phyloP scores from a whole-genome alignment of 2,113 vertebrate species.

The Nannospalax galili region DNA sequence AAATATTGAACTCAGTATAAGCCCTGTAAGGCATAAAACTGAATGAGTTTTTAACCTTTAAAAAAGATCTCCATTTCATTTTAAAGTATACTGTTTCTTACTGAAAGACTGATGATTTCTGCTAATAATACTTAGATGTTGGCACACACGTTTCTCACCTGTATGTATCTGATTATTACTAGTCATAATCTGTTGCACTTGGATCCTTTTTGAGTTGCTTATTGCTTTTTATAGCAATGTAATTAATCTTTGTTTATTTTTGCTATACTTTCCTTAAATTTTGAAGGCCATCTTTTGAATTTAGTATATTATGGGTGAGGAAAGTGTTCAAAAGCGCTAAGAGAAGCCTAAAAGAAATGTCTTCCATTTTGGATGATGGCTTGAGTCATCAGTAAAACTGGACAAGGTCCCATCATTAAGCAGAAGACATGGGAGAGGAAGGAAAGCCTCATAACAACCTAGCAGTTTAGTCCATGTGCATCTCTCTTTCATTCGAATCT shows the following conservation, averaged over 20 bases:
- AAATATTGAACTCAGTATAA: too few species aligned
- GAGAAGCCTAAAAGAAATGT: not conserved
- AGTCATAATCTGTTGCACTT: too few species aligned
- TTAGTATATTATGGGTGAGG: not conserved
- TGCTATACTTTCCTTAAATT: not conserved
- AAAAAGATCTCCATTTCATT: too few species aligned
- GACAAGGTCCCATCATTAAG: not conserved
- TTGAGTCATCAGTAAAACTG: not conserved
- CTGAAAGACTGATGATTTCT: too few species aligned
- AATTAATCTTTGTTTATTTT: not conserved
- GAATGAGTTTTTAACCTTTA: too few species aligned
- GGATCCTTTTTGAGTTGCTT: too few species aligned
- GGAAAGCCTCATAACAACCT: not conserved
- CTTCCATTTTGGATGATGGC: not conserved
- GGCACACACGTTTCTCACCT: too few species aligned
- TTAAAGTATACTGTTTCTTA: too few species aligned
- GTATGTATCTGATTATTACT: too few species aligned
- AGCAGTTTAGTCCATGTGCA: not conserved
- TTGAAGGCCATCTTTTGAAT: not conserved
- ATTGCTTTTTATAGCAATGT: not conserved
- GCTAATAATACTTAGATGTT: too few species aligned
- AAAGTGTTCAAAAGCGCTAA: not conserved
- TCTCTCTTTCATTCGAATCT: not conserved
- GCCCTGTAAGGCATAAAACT: too few species aligned
- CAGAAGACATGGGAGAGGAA: not conserved